Conservation (phyloP, 2,888 invertebrate genomes). For the Drosophila atroscutellata region DNA sequence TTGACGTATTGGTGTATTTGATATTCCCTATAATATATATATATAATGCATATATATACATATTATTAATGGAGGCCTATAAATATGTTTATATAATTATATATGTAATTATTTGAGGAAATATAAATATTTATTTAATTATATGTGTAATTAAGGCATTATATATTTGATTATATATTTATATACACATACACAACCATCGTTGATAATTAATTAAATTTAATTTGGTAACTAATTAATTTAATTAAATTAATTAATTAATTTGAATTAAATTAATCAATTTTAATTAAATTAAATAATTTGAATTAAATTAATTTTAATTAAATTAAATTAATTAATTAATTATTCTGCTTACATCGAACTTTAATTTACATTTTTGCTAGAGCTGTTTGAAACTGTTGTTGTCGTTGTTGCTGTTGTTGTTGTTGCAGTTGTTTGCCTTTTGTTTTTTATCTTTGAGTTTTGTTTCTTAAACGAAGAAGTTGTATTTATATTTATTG, state of each 20-base stretch:
- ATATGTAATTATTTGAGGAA: not conserved
- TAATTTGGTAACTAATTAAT: too few species aligned
- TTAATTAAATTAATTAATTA: too few species aligned
- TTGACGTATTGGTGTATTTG: not conserved
- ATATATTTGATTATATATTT: not conserved
- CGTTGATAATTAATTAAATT: not conserved
- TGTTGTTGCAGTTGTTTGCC: constrained; percentile 17
- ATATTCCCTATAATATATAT: not conserved
- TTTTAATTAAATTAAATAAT: not conserved
- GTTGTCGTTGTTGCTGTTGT: constrained; percentile 10
- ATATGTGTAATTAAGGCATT: constrained; percentile 1
- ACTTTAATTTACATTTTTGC: constrained; percentile 12
- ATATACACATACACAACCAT: constrained; percentile 4
- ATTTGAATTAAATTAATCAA: too few species aligned
- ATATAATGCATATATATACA: not conserved
- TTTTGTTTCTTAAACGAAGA: not conserved
- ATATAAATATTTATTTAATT: not conserved
- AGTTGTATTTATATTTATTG: not conserved
- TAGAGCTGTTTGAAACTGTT: constrained; percentile 25
- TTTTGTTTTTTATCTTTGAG: constrained; percentile 4
- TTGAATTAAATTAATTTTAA: not conserved
- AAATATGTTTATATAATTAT: not conserved
- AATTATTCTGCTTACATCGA: not conserved
- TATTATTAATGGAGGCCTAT: not conserved
- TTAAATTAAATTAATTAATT: not conserved